Conservation (phyloP, 2,888 invertebrate species). For the Andrena bicolor region DNA sequence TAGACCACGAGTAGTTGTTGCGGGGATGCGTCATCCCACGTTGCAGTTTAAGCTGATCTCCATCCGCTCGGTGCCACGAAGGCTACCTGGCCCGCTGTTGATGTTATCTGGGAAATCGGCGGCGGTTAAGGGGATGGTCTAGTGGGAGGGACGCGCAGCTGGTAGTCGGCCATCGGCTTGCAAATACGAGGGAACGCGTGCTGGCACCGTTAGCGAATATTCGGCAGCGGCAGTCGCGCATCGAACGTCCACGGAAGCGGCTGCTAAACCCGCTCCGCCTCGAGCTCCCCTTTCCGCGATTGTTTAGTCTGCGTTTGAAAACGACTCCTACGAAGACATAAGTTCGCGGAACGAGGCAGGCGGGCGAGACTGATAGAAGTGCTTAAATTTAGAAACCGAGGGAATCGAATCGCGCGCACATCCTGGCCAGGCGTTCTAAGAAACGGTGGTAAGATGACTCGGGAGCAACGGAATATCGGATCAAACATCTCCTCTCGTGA, state of each 20-base stretch:
- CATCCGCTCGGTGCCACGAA: background rate
- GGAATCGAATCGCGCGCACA: background rate
- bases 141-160: constrained; percentile 28
- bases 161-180: constrained; percentile 19
- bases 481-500: background rate
- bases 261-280: background rate
- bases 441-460: too few species aligned
- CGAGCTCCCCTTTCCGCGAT: too few species aligned
- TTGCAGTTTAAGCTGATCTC: background rate
- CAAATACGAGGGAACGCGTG: constrained; percentile 40
- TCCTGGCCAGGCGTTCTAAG: background rate
- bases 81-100: background rate
- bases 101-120: constrained; percentile 8
- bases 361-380: background rate
- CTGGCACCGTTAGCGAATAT: constrained; percentile 37
- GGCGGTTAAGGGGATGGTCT: background rate
- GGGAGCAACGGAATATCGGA: too few species aligned
- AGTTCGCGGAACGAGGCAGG: background rate
- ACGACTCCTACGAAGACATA: background rate
- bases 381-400: constrained; percentile 1
- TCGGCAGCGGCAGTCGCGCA: constrained; percentile 50
- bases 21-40: background rate
- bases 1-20: too few species aligned
- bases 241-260: constrained; percentile 36
- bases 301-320: background rate